These are phyloP conservation scores for Heliothis virescens DNA, from an alignment of 1,140 invertebrate species.

Conservation along the genomic window DNA sequence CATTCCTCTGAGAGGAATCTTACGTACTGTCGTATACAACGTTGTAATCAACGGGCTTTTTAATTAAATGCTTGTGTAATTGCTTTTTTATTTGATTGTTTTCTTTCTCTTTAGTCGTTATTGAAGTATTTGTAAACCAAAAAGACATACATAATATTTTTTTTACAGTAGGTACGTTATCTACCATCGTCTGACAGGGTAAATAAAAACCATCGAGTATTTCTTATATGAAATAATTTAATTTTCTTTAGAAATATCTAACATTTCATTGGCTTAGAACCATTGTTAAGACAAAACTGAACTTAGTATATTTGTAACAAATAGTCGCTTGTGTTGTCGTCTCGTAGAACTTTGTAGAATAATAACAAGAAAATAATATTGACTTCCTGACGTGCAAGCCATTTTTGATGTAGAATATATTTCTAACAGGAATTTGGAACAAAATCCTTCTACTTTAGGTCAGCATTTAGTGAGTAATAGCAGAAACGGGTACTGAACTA, in stretches of 20 bases:
- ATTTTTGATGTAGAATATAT: not conserved
- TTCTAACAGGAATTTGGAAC: not conserved
- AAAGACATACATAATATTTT: too few species aligned
- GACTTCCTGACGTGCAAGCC: not conserved
- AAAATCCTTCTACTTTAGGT: not conserved
- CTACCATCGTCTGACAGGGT: too few species aligned
- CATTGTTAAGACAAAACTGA: too few species aligned
- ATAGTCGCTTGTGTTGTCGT: not conserved
- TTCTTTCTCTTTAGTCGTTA: not conserved
- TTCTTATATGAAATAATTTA: too few species aligned
- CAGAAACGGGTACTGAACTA: not conserved
- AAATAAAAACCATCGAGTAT: too few species aligned
- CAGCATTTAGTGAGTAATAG: not conserved
- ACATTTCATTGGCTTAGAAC: too few species aligned
- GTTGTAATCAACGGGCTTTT: not conserved
- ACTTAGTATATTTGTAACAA: not conserved
- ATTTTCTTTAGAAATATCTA: too few species aligned
- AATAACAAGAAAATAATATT: not conserved
- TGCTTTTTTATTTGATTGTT: not conserved
- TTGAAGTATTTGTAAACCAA: too few species aligned
- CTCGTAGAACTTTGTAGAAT: constrained; percentile 1
- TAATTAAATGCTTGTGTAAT: not conserved
- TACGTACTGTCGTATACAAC: constrained; percentile 8
- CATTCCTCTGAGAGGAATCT: constrained; percentile 41
- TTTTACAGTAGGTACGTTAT: too few species aligned